phyloP scores from a whole-genome alignment of 2,797 vertebrate species.

The Chelon auratus region DNA sequence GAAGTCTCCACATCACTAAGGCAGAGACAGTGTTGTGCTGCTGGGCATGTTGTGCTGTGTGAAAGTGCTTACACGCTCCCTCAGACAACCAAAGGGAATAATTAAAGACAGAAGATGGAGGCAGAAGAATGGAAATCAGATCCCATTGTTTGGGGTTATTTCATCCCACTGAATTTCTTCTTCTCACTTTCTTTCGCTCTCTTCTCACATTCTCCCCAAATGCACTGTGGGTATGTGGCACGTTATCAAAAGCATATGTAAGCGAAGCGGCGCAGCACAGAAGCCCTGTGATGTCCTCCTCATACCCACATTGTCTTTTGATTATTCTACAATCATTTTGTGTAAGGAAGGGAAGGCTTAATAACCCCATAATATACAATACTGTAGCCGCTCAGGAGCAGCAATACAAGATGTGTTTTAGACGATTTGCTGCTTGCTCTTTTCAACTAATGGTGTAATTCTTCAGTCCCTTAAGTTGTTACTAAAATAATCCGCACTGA shows the following conservation, averaged over 20 bases:
- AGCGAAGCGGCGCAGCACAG: conserved; percentile 80
- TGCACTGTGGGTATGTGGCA: conserved; percentile 80
- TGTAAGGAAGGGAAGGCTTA: conserved; percentile 90
- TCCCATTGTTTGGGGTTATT: conserved; percentile 86
- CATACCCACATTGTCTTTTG: conserved; percentile 83
- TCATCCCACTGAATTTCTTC: conserved; percentile 84
- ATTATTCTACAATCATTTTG: conserved; percentile 85
- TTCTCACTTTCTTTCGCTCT: conserved; percentile 74
- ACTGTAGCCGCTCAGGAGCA: conserved; percentile 60
- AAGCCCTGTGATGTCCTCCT: conserved; percentile 83
- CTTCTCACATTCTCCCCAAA: conserved; percentile 78
- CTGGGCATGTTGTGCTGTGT: conserved; percentile 83
- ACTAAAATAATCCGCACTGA: conserved; percentile 93
- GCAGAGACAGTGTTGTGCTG: conserved; percentile 82
- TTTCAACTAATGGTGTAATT: conserved; percentile 86
- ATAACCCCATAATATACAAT: conserved; percentile 89
- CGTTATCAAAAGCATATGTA: conserved; percentile 83
- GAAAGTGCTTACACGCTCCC: conserved; percentile 85
- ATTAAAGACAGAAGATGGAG: conserved; percentile 86
- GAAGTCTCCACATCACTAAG: conserved; percentile 82
- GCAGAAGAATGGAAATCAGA: conserved; percentile 85
- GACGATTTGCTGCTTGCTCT: conserved; percentile 81
- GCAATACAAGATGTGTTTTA: conserved; percentile 88
- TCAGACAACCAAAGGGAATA: conserved; percentile 87
- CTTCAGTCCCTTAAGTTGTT: conserved; percentile 89